Conservation (phyloP, 2,113 vertebrate genomes). For the Hydrolagus affinis region DNA sequence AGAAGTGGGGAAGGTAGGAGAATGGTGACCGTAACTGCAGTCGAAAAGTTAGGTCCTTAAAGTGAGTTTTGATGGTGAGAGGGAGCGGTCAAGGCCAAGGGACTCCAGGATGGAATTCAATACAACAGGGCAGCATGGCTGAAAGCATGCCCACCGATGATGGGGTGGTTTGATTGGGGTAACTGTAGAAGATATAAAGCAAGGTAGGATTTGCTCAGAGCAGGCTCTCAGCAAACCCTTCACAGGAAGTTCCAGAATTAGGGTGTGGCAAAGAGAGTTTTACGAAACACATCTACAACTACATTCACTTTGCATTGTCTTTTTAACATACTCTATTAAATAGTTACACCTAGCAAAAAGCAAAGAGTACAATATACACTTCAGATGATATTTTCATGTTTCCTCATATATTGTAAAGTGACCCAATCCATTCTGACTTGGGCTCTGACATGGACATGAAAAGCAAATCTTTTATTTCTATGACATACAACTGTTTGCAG, state of each 20-base stretch:
- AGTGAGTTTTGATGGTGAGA: conserved; percentile 27
- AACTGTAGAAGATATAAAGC: no score
- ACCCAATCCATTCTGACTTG: background rate
- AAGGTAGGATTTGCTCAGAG: no score
- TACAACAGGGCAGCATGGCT: no score
- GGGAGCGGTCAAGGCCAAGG: no score
- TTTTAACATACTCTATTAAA: background rate
- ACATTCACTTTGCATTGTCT: background rate
- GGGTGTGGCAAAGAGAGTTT: no score
- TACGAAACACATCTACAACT: no score
- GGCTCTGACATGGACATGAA: background rate
- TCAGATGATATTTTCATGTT: background rate
- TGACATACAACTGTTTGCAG: background rate
- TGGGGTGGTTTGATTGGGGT: no score
- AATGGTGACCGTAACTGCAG: background rate
- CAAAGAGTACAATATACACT: background rate
- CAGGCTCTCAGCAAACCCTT: no score
- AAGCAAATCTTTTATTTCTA: background rate
- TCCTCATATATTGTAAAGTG: background rate
- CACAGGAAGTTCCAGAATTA: no score
- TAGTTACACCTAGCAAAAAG: background rate
- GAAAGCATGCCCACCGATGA: no score
- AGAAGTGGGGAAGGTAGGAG: conserved; percentile 11
- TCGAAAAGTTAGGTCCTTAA: conserved; percentile 13
- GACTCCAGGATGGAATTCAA: no score